These are phyloP conservation scores for Pollenia labialis DNA, from an alignment of 2,888 invertebrate genomes.

Conservation along the genomic window DNA sequence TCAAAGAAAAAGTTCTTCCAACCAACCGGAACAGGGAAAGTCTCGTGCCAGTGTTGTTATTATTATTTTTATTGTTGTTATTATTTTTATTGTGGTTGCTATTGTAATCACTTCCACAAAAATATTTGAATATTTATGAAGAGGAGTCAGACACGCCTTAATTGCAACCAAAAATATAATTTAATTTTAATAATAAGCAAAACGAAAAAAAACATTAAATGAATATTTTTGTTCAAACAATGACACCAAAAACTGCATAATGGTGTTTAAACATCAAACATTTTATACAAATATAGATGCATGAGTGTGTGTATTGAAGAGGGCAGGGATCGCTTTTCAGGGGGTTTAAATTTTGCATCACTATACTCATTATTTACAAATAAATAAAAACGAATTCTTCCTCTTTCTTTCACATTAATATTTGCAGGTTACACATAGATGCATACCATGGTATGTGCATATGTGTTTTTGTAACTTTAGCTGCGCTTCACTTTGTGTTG, in stretches of 20 bases:
- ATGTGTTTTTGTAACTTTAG: conserved; percentile 46
- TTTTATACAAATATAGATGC: background rate
- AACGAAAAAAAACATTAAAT: conserved; percentile 39
- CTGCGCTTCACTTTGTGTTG: conserved; percentile 62
- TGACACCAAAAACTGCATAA: conserved; percentile 69
- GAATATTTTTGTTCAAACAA: conserved; percentile 53
- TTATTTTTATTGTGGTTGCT: conserved; percentile 26
- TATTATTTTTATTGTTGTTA: conserved; percentile 21
- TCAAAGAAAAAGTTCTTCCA: conserved; percentile 22
- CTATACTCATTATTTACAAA: conserved; percentile 48
- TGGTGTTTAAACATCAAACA: conserved; percentile 48
- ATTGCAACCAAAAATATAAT: conserved; percentile 71
- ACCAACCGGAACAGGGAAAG: conserved; percentile 60
- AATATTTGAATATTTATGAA: conserved; percentile 36
- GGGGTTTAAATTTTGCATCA: conserved; percentile 36
- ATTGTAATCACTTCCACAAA: conserved; percentile 36
- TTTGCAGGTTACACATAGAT: conserved; percentile 2
- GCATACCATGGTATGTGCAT: background rate
- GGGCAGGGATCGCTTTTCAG: background rate
- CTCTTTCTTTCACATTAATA: conserved; percentile 12
- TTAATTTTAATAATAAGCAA: conserved; percentile 71
- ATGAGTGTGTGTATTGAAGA: background rate
- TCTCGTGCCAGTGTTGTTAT: conserved; percentile 53
- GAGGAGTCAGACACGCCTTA: conserved; percentile 69
- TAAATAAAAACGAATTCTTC: conserved; percentile 21